Percentiles rank a stretch among this genome's conserved stretches.
Evolutionary conservation across 1,140 invertebrate genomes (phyloP).

Genomic region (Tetragonula clypearis): DNA sequence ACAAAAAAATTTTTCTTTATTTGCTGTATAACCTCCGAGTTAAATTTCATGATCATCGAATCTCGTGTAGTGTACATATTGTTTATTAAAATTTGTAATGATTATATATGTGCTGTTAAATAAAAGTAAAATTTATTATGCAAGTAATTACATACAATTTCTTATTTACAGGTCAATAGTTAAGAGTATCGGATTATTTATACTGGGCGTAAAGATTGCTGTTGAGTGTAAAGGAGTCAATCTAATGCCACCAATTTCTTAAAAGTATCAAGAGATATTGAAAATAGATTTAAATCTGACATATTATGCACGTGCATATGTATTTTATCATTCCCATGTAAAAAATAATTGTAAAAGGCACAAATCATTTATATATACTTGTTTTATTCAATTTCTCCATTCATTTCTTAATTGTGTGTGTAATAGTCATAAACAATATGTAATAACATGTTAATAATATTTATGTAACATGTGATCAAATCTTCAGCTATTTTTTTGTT

Average conservation of each 20-base stretch:
- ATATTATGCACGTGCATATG: neutral
- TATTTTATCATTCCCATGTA: neutral
- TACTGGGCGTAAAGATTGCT: slow-evolving; percentile 85
- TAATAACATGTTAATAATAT: neutral
- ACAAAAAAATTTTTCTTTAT: neutral
- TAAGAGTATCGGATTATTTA: slow-evolving; percentile 87
- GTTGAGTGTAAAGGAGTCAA: slow-evolving; percentile 86
- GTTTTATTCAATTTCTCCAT: neutral
- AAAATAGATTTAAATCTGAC: neutral
- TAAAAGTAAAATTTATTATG: neutral
- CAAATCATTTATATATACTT: neutral
- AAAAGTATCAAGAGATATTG: slow-evolving; percentile 7
- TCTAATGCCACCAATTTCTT: slow-evolving; percentile 75
- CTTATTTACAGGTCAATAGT: slow-evolving; percentile 85
- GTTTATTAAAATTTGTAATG: neutral
- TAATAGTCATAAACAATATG: neutral
- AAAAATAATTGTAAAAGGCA: neutral
- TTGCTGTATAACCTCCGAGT: neutral
- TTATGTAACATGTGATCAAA: neutral
- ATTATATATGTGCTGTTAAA: neutral
- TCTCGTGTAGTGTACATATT: neutral
- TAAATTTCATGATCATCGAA: neutral
- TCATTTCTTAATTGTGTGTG: slow-evolving; percentile 9
- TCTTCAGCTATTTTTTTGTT: neutral
- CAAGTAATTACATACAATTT: neutral